These are phyloP conservation scores for Podiceps cristatus DNA, from an alignment of 2,113 vertebrate genomes.

Conservation along the genomic window DNA sequence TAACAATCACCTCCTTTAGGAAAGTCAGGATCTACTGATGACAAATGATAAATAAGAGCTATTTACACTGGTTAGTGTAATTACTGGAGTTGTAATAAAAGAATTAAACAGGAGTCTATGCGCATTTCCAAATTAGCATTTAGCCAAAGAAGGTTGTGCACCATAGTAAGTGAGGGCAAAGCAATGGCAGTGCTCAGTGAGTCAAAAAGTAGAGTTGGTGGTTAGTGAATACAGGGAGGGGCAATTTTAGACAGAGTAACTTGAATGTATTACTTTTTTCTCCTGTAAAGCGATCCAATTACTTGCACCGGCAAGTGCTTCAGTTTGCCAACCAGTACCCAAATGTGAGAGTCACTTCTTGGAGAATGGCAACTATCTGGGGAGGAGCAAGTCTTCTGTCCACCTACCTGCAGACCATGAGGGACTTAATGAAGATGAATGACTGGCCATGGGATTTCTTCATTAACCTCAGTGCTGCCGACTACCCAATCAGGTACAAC, in stretches of 20 bases:
- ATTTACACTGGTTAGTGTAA: not conserved
- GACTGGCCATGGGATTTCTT: conserved; percentile 99
- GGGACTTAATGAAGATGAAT: conserved; percentile 92
- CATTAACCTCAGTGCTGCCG: conserved; percentile 97
- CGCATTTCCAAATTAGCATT: not conserved
- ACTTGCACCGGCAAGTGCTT: conserved; percentile 91
- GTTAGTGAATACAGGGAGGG: not conserved
- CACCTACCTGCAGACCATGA: conserved; percentile 95
- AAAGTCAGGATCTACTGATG: not conserved
- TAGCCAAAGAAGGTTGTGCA: not conserved
- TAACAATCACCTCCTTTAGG: not conserved
- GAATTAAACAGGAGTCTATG: not conserved
- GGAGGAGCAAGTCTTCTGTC: conserved; percentile 95
- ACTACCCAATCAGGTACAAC: conserved; percentile 95
- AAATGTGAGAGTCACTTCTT: conserved; percentile 93
- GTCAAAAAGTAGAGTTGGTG: not conserved
- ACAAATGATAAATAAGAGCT: not conserved
- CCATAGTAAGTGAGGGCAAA: not conserved
- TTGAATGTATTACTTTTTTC: conserved; percentile 49
- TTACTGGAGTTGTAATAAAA: not conserved
- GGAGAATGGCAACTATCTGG: conserved; percentile 99
- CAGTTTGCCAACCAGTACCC: conserved; percentile 84
- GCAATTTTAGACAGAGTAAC: not conserved
- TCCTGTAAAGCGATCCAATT: conserved; percentile 89
- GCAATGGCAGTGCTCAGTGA: not conserved